Conservation (phyloP, 2,113 vertebrate species). For the Procapra przewalskii region DNA sequence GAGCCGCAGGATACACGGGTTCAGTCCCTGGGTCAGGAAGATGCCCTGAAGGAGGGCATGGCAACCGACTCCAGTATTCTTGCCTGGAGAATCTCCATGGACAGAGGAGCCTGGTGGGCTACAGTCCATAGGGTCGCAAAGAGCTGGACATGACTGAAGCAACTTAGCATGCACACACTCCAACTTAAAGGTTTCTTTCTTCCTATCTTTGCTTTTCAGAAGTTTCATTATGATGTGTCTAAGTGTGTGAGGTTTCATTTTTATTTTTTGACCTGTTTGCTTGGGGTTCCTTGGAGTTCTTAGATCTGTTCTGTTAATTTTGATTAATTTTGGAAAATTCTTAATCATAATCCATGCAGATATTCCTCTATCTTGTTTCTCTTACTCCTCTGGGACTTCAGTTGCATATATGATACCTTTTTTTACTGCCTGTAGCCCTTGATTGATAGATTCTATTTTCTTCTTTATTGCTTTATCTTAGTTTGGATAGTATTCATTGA, state of each 20-base stretch:
- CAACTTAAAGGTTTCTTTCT: not conserved
- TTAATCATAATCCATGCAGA: not conserved
- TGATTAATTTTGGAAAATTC: slow-evolving; percentile 17
- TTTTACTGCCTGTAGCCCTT: not conserved
- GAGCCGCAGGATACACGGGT: not conserved
- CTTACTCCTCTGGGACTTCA: not conserved
- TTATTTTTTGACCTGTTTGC: not conserved
- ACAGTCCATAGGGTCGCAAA: not conserved
- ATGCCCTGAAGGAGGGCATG: not conserved
- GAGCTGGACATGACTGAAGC: not conserved
- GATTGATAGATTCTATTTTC: not conserved
- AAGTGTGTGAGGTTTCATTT: not conserved
- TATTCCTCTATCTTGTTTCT: not conserved
- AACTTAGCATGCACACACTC: not conserved
- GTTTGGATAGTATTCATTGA: not conserved
- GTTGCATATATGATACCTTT: not conserved
- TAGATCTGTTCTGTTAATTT: not conserved
- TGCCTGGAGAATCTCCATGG: not conserved
- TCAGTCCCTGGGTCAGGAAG: not conserved
- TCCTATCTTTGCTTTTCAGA: not conserved
- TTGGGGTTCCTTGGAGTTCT: not conserved
- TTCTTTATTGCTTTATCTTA: not conserved
- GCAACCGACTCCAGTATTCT: not conserved
- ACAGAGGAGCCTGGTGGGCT: not conserved
- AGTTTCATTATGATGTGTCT: not conserved